Conservation (phyloP, 2,113 vertebrate genomes). For the Columbina picui region DNA sequence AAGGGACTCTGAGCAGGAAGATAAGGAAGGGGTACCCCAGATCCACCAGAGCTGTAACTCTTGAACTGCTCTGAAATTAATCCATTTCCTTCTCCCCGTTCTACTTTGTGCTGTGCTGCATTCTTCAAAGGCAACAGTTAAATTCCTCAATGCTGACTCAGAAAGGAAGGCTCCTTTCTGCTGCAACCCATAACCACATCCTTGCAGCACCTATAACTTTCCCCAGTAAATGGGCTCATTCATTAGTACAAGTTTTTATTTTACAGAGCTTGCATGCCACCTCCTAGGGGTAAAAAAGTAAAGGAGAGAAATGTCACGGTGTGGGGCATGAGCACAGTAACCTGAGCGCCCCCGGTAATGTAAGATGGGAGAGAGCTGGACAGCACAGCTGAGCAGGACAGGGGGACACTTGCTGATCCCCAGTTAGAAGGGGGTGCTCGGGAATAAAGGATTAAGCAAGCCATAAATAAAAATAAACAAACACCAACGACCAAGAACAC, state of each 20-base stretch:
- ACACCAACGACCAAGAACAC: background rate
- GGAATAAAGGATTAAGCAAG: background rate
- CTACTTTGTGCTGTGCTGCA: background rate
- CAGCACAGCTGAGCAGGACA: background rate
- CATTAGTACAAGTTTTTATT: background rate
- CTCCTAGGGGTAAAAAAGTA: background rate
- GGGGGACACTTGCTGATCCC: background rate
- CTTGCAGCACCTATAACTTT: background rate
- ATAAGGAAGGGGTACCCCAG: background rate
- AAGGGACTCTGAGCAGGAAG: background rate
- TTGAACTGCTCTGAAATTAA: background rate
- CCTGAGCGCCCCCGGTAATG: background rate
- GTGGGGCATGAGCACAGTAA: background rate
- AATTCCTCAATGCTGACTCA: background rate
- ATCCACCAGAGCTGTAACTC: background rate
- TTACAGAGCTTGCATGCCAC: background rate
- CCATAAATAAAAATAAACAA: background rate
- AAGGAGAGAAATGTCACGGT: background rate
- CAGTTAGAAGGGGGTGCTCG: background rate
- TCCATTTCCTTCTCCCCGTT: background rate
- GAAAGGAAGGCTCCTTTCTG: background rate
- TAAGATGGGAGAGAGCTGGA: background rate
- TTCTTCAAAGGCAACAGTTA: background rate
- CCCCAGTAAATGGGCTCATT: background rate
- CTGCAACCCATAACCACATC: background rate